phyloP scores from a whole-genome alignment of 2,888 invertebrate genomes.

The Luperina testacea region DNA sequence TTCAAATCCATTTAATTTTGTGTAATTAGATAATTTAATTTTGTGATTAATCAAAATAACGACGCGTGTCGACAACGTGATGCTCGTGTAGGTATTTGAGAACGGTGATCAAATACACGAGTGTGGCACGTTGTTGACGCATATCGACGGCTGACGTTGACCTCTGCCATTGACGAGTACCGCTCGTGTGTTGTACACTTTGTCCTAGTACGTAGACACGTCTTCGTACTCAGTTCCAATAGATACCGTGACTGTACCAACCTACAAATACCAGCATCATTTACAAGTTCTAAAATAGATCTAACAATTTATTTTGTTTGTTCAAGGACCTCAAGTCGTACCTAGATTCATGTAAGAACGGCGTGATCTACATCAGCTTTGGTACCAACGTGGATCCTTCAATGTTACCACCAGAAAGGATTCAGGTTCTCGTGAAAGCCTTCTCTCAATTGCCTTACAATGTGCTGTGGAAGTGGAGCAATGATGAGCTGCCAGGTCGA shows the following conservation, averaged over 20 bases:
- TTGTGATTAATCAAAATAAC: background rate
- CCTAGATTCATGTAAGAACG: slow-evolving; percentile 77
- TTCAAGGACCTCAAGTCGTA: slow-evolving; percentile 72
- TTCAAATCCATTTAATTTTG: background rate
- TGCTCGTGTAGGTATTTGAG: no score
- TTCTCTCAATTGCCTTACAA: slow-evolving; percentile 79
- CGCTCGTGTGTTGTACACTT: no score
- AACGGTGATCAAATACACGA: no score
- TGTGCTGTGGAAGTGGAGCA: slow-evolving; percentile 83
- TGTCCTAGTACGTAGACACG: no score
- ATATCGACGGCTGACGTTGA: no score
- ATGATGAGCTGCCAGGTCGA: slow-evolving; percentile 69
- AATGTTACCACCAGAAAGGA: slow-evolving; percentile 69
- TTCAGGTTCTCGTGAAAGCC: slow-evolving; percentile 71
- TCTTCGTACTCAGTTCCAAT: no score
- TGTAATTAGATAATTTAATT: no score
- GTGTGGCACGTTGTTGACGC: no score
- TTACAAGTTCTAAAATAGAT: background rate
- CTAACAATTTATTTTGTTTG: slow-evolving; percentile 6
- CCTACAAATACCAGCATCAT: background rate
- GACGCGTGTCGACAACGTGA: no score
- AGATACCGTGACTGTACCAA: no score
- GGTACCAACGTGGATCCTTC: slow-evolving; percentile 78
- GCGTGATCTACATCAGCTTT: slow-evolving; percentile 78
- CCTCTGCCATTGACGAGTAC: no score